These are phyloP conservation scores for Eupristina koningsbergeri DNA, from an alignment of 1,140 invertebrate genomes.

Conservation along the genomic window DNA sequence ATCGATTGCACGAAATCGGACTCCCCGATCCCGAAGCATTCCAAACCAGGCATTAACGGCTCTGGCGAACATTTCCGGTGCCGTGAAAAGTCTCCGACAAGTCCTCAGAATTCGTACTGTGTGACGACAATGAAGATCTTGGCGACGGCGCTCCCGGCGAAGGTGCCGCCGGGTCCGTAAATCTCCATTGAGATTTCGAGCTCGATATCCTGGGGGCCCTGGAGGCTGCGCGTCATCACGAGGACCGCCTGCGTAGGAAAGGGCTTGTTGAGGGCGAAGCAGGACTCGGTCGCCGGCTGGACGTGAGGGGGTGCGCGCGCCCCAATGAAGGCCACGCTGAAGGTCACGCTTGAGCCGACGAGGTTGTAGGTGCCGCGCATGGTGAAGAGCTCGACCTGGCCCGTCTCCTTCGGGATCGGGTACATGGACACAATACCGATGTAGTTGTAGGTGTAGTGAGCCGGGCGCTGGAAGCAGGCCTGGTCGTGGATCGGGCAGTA, in stretches of 20 bases:
- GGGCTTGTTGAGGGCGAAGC: conserved; percentile 78
- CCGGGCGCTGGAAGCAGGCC: conserved; percentile 83
- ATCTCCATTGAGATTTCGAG: conserved; percentile 90
- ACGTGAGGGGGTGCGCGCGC: conserved; percentile 78
- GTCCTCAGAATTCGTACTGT: conserved; percentile 82
- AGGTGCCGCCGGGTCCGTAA: conserved; percentile 77
- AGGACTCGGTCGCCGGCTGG: conserved; percentile 76
- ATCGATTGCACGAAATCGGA: too few species aligned
- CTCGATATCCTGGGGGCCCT: conserved; percentile 92
- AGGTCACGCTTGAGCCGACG: conserved; percentile 80
- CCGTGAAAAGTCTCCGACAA: background rate
- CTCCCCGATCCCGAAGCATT: too few species aligned
- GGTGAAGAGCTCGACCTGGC: conserved; percentile 86
- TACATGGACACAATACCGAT: conserved; percentile 91
- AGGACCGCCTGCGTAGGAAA: conserved; percentile 81
- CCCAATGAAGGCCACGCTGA: conserved; percentile 81
- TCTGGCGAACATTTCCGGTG: too few species aligned
- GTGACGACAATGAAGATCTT: conserved; percentile 90
- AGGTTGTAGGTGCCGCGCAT: conserved; percentile 84
- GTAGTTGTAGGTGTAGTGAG: conserved; percentile 91
- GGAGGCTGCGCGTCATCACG: conserved; percentile 80
- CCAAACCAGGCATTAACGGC: too few species aligned
- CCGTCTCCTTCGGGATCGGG: conserved; percentile 78
- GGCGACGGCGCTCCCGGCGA: conserved; percentile 85
- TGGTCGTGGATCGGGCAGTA: conserved; percentile 81